Evolutionary conservation across 1,140 invertebrate species (phyloP).

Genomic region (Bombus cullumanus): DNA sequence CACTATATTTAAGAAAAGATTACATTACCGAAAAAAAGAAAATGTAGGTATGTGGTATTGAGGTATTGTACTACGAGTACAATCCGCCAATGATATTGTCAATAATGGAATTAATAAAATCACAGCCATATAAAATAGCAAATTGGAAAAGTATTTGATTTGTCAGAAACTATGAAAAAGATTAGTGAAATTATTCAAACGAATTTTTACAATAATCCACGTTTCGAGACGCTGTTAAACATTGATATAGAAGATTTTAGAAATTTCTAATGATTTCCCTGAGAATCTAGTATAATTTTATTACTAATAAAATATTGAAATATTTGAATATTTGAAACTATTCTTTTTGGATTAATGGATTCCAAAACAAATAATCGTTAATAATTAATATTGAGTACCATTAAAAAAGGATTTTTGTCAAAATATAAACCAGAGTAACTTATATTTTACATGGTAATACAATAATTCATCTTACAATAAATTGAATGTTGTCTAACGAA

Average conservation of each 20-base stretch:
- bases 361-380: background rate
- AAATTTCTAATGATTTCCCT: background rate
- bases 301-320: background rate
- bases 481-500: background rate
- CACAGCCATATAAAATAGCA: background rate
- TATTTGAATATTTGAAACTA: background rate
- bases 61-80: background rate
- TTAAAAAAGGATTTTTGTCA: background rate
- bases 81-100: background rate
- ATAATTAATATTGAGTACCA: background rate
- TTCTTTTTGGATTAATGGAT: background rate
- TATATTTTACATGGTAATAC: background rate
- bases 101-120: slow-evolving; percentile 5
- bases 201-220: background rate
- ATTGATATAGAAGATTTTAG: background rate
- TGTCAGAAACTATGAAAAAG: background rate
- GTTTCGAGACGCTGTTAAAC: background rate
- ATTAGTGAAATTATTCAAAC: background rate
- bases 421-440: background rate
- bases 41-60: background rate
- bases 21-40: background rate
- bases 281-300: background rate
- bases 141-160: background rate
- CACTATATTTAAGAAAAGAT: background rate
- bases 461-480: slow-evolving; percentile 3